Conservation (phyloP, 1,140 invertebrate species). For the Brachystomella parvula region DNA sequence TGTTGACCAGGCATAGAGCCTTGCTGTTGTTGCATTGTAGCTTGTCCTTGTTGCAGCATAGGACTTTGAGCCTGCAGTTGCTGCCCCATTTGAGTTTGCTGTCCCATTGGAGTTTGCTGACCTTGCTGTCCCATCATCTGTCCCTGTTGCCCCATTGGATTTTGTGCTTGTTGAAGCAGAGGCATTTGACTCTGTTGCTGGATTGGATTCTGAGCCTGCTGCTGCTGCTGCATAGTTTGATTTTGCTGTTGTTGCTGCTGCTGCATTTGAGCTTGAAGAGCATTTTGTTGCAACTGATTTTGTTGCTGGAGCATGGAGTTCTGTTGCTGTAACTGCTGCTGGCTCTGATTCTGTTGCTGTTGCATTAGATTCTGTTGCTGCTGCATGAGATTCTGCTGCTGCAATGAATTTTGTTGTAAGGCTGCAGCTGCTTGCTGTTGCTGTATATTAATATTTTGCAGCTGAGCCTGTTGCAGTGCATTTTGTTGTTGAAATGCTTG, state of each 20-base stretch:
- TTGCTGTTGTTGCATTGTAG: conserved; percentile 38
- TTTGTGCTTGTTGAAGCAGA: conserved; percentile 44
- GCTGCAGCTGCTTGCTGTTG: no score
- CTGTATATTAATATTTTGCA: no score
- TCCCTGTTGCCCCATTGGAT: conserved; percentile 22
- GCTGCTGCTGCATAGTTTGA: conserved; percentile 42
- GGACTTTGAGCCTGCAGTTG: conserved; percentile 41
- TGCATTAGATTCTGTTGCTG: conserved; percentile 42
- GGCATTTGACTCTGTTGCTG: conserved; percentile 31
- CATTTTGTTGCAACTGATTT: no score
- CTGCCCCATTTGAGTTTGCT: conserved; percentile 19
- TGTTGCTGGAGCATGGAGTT: no score
- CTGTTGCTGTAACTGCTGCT: no score
- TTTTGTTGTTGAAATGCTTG: conserved; percentile 40
- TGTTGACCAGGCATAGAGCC: conserved; percentile 3
- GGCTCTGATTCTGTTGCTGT: conserved; percentile 41
- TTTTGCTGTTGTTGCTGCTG: conserved; percentile 42
- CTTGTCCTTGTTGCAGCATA: conserved; percentile 41
- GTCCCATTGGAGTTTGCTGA: background rate
- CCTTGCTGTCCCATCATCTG: background rate
- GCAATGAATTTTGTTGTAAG: no score
- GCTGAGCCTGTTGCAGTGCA: no score
- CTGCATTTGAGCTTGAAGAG: no score
- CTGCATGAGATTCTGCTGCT: no score
- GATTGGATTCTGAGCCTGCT: conserved; percentile 21